A percentile compares a stretch with the other conserved stretches of the same genome.
phyloP scores from a whole-genome alignment of 2,888 invertebrate species.

The Acronicta aceris region DNA sequence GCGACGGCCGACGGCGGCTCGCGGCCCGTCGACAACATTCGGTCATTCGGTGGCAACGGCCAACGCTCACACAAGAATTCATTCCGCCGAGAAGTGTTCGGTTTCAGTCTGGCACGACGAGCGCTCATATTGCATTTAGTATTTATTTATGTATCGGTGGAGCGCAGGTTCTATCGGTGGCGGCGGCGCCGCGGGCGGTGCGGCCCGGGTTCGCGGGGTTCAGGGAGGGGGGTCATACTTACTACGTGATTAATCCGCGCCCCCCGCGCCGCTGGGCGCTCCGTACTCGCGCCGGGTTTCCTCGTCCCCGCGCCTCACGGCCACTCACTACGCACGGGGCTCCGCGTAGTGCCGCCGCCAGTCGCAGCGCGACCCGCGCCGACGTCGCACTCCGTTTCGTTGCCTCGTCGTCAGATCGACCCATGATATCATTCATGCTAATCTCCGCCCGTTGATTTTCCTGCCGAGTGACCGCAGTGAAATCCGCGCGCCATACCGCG shows the following conservation, averaged over 20 bases:
- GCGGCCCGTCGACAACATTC: slow-evolving; percentile 65
- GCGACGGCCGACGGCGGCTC: slow-evolving; percentile 39
- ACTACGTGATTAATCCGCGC: slow-evolving; percentile 88
- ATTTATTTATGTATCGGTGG: slow-evolving; percentile 87
- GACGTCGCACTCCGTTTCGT: slow-evolving; percentile 74
- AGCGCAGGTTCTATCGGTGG: slow-evolving; percentile 83
- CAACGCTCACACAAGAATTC: slow-evolving; percentile 81
- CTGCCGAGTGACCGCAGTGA: slow-evolving; percentile 84
- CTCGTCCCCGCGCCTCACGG: slow-evolving; percentile 89
- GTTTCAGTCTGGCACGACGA: slow-evolving; percentile 87
- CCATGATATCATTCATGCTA: slow-evolving; percentile 85
- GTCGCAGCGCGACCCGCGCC: slow-evolving; percentile 88
- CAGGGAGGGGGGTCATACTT: slow-evolving; percentile 84
- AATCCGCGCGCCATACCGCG: slow-evolving; percentile 79
- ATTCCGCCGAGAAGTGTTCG: slow-evolving; percentile 86
- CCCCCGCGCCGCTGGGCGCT: slow-evolving; percentile 75
- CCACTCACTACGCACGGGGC: slow-evolving; percentile 88
- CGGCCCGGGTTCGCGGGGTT: slow-evolving; percentile 70
- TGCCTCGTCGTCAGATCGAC: slow-evolving; percentile 61
- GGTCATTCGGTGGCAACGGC: slow-evolving; percentile 82
- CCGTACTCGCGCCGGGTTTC: slow-evolving; percentile 89
- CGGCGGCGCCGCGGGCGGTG: slow-evolving; percentile 62
- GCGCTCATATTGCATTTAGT: slow-evolving; percentile 83
- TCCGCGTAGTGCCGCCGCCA: slow-evolving; percentile 85
- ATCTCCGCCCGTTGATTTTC: slow-evolving; percentile 85